Evolutionary conservation across 2,888 invertebrate species (phyloP), one percentile per base, ranked within the genome.

Genomic region (Sphinx pinastri): DNA sequence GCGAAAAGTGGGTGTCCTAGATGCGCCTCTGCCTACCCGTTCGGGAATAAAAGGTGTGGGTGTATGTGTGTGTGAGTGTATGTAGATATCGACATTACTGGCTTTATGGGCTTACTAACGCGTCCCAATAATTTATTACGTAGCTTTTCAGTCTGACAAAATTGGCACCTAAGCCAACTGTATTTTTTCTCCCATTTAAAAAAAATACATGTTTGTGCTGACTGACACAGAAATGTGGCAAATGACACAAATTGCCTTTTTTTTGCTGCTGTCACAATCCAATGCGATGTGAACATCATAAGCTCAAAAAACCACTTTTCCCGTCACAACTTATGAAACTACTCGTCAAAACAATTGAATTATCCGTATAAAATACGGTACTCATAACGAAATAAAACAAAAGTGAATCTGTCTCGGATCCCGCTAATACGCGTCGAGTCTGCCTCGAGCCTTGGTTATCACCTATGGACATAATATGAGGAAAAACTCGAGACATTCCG

Each of bases 401-500:
- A 75, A 77, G 31, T 19, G 60, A 69, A 69, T 63, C 54, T 47
- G 69, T 52, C 59, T 69, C 60, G 60, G 57, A 68, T 57, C 68
- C 11, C 45, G 51, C 51, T 67, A 70, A 58, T 67, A 67, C 51
- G 63, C 52, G 66, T 69, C 70, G 81, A 79, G 84, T 82, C 79
- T 80, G 79, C 80, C 81, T 82, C 81, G 77, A 79, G 82, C 87
- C 85, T 87, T 89, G 88, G 90, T 91, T 92, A 91, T 87, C 91
- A 88, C 88, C 88, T 88, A 85, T 79, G 86, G 88, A 88, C 88
- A 88, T 91, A 90, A 92, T 91, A 88, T 90, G 88, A 88, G 90
- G 89, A 89, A 90, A 88, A 88, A 86, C 83, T 88, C 83, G 79
- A 79, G 77, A 77, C 83, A 80, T 81, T 82, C 81, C 82, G 81